Evolutionary conservation across 1,140 invertebrate species (phyloP).

Genomic region (Panagrolaimus sp.): DNA sequence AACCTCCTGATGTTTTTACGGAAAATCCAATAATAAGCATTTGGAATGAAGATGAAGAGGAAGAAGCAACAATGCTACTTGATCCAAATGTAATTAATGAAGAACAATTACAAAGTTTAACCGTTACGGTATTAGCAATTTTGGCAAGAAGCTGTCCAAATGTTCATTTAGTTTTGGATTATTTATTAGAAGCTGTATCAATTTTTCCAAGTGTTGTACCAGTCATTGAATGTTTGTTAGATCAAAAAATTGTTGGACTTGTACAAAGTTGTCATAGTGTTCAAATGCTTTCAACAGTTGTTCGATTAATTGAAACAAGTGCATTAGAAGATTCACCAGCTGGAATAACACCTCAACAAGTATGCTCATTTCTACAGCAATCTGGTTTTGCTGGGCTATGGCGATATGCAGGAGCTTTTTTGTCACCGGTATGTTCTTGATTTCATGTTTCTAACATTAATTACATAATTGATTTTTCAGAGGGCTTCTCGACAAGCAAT

Average conservation of each 20-base stretch:
- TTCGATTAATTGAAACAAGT: conserved; percentile 27
- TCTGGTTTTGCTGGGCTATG: conserved; percentile 28
- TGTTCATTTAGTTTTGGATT: conserved; percentile 24
- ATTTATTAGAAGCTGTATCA: conserved; percentile 27
- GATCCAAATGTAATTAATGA: conserved; percentile 19
- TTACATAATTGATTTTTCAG: conserved; percentile 23
- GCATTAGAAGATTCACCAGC: conserved; percentile 21
- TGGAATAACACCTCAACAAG: conserved; percentile 25
- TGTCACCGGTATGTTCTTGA: conserved; percentile 15
- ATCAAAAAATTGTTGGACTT: conserved; percentile 30
- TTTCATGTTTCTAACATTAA: background rate
- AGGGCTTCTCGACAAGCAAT: conserved; percentile 29
- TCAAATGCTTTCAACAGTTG: conserved; percentile 23
- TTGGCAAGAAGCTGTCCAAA: conserved; percentile 26
- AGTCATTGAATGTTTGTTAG: conserved; percentile 26
- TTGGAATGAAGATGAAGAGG: conserved; percentile 27
- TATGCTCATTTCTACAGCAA: conserved; percentile 26
- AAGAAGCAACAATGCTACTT: conserved; percentile 23
- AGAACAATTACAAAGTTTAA: conserved; percentile 23
- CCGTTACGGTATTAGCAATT: conserved; percentile 28
- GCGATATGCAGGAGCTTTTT: conserved; percentile 27
- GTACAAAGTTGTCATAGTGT: conserved; percentile 24
- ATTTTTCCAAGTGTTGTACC: conserved; percentile 28
- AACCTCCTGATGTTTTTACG: conserved; percentile 9
- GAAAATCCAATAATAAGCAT: conserved; percentile 21